These are phyloP conservation scores for Orchestes rusci DNA, from an alignment of 2,888 invertebrate genomes.

Conservation along the genomic window DNA sequence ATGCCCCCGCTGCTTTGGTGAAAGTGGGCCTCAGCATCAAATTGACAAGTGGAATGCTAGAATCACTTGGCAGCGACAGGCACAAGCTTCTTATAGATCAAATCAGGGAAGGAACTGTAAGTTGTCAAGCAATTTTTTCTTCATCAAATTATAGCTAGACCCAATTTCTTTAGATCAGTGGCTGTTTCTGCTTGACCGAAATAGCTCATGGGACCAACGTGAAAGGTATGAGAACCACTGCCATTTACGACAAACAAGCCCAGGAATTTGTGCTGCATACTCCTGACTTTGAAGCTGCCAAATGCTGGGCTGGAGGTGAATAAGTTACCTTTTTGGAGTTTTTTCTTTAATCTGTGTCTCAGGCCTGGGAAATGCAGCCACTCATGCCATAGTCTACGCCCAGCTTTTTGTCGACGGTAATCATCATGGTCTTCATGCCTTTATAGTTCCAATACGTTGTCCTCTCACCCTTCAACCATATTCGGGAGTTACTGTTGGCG, in stretches of 20 bases:
- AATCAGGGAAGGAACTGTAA: conserved; percentile 14
- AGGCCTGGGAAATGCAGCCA: conserved; percentile 17
- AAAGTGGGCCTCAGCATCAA: conserved; percentile 13
- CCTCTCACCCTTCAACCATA: conserved; percentile 61
- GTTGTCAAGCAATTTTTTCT: not conserved
- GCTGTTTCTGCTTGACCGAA: conserved; percentile 83
- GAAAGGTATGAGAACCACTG: conserved; percentile 77
- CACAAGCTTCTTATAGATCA: conserved; percentile 7
- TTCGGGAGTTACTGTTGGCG: conserved; percentile 80
- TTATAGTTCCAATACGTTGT: conserved; percentile 81
- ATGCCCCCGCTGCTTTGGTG: conserved; percentile 7
- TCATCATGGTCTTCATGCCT: conserved; percentile 80
- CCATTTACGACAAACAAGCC: conserved; percentile 67
- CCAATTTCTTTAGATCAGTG: conserved; percentile 46
- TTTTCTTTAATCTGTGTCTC: not conserved
- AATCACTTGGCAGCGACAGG: conserved; percentile 11
- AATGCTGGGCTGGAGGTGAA: conserved; percentile 76
- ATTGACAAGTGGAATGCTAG: conserved; percentile 11
- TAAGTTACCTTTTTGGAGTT: too few species aligned
- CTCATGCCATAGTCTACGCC: conserved; percentile 53
- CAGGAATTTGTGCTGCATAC: conserved; percentile 67
- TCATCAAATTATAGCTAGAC: not conserved
- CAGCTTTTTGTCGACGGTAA: conserved; percentile 72
- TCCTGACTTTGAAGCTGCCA: conserved; percentile 69
- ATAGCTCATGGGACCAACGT: conserved; percentile 88